Percentiles rank a stretch among this genome's conserved stretches.
Evolutionary conservation across 2,113 vertebrate genomes (phyloP).

Genomic region (Rafetus swinhoei): DNA sequence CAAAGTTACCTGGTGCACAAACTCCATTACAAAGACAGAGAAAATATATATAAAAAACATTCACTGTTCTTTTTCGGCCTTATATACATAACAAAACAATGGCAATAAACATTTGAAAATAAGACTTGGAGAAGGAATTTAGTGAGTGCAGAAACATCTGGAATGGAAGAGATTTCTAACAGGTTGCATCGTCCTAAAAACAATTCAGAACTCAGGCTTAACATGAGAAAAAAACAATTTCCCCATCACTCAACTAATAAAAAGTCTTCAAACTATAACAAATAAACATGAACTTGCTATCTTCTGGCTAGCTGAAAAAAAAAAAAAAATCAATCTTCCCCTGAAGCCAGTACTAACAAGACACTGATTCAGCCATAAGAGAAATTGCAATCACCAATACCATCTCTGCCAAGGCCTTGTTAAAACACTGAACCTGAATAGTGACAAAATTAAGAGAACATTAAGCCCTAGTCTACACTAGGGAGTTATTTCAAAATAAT

Average conservation of each 20-base stretch:
- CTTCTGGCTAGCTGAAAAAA: neutral
- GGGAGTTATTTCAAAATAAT: no score
- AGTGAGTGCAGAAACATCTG: neutral
- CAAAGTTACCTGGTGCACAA: constrained; percentile 32
- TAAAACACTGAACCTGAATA: neutral
- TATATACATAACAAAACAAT: constrained; percentile 20
- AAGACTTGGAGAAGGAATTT: constrained; percentile 5
- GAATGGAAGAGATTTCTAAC: constrained; percentile 1
- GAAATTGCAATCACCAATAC: neutral
- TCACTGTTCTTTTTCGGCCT: constrained; percentile 4
- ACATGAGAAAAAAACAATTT: neutral
- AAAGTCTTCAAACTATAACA: neutral
- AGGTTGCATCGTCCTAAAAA: neutral
- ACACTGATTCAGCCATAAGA: neutral
- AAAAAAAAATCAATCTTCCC: neutral
- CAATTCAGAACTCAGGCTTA: neutral
- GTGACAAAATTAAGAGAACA: neutral
- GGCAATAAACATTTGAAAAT: neutral
- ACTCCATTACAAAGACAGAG: constrained; percentile 17
- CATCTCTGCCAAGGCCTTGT: neutral
- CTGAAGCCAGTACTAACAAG: neutral
- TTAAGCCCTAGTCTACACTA: neutral
- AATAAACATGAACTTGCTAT: neutral
- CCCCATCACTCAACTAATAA: neutral
- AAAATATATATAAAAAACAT: neutral